A percentile compares a stretch with the other conserved stretches of the same genome.
Conservation (phyloP, 2,888 invertebrate species). For the Drosophila basisetae region DNA sequence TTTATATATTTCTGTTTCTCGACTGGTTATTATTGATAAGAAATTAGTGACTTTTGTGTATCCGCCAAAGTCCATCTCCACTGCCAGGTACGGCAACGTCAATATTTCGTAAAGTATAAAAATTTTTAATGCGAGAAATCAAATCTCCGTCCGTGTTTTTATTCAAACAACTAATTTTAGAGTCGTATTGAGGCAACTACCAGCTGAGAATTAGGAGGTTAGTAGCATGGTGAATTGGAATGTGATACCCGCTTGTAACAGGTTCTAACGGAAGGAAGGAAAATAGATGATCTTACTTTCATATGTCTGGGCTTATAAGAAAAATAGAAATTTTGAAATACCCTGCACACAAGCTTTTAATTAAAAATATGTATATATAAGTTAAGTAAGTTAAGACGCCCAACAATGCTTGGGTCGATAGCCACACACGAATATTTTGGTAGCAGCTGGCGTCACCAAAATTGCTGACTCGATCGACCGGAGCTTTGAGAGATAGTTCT, state of each 20-base stretch:
- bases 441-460: neutral
- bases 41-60: neutral
- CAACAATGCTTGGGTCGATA: neutral
- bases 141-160: neutral
- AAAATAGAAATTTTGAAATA: neutral
- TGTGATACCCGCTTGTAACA: neutral
- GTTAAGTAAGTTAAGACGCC: neutral
- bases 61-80: neutral
- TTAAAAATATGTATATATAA: neutral
- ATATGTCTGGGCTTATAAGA: neutral
- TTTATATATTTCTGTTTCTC: neutral
- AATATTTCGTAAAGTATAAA: neutral
- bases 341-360: neutral
- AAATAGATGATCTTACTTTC: neutral
- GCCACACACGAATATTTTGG: neutral
- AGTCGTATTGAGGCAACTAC: neutral
- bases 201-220: neutral
- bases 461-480: neutral
- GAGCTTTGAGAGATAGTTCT: neutral
- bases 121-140: neutral
- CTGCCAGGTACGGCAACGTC: neutral
- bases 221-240: neutral
- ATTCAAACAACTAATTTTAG: neutral
- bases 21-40: neutral
- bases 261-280: neutral